Conservation (phyloP, 53 echinoderm and acorn worm species). For the Holothuria leucospilota region DNA sequence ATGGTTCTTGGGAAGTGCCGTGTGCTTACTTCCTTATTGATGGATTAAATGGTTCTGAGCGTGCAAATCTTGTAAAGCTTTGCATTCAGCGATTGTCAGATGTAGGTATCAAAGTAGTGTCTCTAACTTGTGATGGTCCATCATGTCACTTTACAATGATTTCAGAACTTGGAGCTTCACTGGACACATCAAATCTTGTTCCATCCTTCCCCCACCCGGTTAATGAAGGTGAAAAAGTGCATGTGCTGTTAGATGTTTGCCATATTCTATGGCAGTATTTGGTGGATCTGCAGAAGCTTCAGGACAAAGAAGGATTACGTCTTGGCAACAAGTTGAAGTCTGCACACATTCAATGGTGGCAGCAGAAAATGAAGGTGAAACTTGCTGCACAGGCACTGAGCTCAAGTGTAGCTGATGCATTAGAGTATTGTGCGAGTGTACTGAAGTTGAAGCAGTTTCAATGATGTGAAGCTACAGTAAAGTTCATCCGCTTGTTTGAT, state of each 20-base stretch:
- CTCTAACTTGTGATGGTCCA: too few relatives aligned
- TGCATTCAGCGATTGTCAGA: conserved; percentile 18
- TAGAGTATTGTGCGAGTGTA: conserved; percentile 49
- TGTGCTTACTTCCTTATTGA: conserved; percentile 50
- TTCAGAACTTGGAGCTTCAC: conserved; percentile 42
- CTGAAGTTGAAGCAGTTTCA: conserved; percentile 48
- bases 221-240: conserved; percentile 36
- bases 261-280: conserved; percentile 74
- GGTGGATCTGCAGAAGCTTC: conserved; percentile 58
- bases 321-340: conserved; percentile 60
- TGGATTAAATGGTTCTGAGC: conserved; percentile 60
- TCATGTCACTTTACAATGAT: conserved; percentile 46
- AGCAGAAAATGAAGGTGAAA: conserved; percentile 72
- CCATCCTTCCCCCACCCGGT: conserved; percentile 64
- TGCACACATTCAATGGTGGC: conserved; percentile 63
- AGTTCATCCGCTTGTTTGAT: conserved; percentile 55
- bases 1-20: conserved; percentile 54
- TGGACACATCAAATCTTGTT: conserved; percentile 30
- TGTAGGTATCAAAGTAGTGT: not conserved
- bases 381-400: conserved; percentile 67
- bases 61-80: conserved; percentile 15
- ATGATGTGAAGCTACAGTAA: conserved; percentile 53
- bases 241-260: conserved; percentile 66
- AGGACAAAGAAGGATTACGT: conserved; percentile 62
- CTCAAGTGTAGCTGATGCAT: conserved; percentile 70